Base-by-base conservation (phyloP, 2,888 invertebrate genomes). In the Silvanus unidentatus region DNA sequence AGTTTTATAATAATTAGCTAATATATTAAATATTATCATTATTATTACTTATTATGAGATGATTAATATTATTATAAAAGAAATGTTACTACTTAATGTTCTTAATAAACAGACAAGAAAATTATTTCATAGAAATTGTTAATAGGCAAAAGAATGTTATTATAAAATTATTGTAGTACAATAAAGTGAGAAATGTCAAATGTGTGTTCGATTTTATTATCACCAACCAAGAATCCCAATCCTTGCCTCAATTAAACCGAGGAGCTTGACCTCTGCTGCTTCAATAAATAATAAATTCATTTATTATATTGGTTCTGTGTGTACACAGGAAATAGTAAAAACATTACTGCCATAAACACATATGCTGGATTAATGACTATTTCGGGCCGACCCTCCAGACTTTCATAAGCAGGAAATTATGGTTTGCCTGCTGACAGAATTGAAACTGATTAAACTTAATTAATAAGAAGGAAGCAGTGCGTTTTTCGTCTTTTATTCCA, bases 1-100 rank as follows among this genome's bases (percentile, higher is more conserved):
- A 65, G 64, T 65, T 65, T 65, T 65, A 63, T 65, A 65, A 62
- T 59, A 59, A 58, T 64, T 37, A 63, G 60, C 59, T 54, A 55
- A 58, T 58, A 57, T 59, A 57, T 56, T 53, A 58, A 40, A 14
- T 44, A 27, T 44, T 22, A 27, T 44, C n/a, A 47, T 45, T 43
- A 16, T 43, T 15, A 15, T 13, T 40, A 40, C 28, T 40, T 11
- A 28, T 32, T 8, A 5, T 11, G n/a, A 8, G 3, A 12, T 12
- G 3, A 22, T 22, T 13, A 40, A 16, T 44, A 27, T 44, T 22
- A 27, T 44, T 16, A 47, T 45, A 35, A 30, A 42, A 13, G 46
- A 58, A 60, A 55, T 56, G 56, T 59, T 59, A 60, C 49, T 50
- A 51, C 49, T 56, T 53, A 59, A 53, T 60, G 59, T 59, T 56